Percentiles rank a stretch among this genome's conserved stretches.
These are phyloP conservation scores for Cynopterus sphinx DNA, from an alignment of 2,797 vertebrate species.

Conservation along the genomic window DNA sequence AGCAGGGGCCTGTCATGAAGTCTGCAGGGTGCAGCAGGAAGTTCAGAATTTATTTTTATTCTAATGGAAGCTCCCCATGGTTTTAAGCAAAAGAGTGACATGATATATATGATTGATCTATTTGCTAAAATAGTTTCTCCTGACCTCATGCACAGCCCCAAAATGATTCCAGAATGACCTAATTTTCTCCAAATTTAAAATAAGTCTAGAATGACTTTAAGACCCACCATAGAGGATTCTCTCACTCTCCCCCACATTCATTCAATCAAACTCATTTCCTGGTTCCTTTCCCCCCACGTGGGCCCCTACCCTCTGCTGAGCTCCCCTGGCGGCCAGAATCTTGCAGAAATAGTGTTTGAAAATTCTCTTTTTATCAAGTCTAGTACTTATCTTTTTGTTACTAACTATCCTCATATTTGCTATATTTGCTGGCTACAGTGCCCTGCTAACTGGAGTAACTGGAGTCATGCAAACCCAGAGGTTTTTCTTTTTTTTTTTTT, in stretches of 20 bases:
- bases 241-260: background rate
- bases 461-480: background rate
- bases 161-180: slow-evolving; percentile 54
- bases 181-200: slow-evolving; percentile 63
- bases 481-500: background rate
- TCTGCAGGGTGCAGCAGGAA: background rate
- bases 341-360: background rate
- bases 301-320: background rate
- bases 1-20: background rate
- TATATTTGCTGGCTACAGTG: background rate
- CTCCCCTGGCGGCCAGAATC: background rate
- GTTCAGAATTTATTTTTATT: background rate
- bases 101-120: background rate
- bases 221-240: background rate
- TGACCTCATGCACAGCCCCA: slow-evolving; percentile 26
- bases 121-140: slow-evolving; percentile 65
- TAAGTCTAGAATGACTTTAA: slow-evolving; percentile 22
- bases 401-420: background rate
- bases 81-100: background rate
- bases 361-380: background rate
- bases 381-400: background rate
- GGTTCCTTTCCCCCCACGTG: background rate
- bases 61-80: background rate
- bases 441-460: too few species aligned
- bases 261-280: background rate